Conservation (phyloP, 1,140 invertebrate genomes). For the Paraescarpia echinospica region DNA sequence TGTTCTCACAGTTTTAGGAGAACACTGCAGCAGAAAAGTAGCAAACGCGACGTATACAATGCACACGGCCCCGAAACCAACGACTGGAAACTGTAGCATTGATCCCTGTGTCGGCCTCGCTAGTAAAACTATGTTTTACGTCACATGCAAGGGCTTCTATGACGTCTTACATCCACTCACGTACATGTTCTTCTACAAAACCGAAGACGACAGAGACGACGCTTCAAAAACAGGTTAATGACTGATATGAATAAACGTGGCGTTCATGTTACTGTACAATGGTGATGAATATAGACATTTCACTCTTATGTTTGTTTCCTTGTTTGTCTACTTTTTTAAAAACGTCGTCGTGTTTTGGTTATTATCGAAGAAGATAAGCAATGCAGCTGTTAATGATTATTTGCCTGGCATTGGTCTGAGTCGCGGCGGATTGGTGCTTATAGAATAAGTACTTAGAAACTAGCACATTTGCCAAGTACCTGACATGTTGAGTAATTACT, state of each 20-base stretch:
- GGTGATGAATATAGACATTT: neutral
- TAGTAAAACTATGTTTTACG: neutral
- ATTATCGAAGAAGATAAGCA: too few relatives aligned
- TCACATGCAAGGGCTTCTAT: neutral
- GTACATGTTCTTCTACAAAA: neutral
- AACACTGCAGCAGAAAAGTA: neutral
- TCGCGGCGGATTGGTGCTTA: too few relatives aligned
- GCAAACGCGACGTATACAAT: neutral
- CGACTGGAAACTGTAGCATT: neutral
- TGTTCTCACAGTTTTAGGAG: neutral
- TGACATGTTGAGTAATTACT: too few relatives aligned
- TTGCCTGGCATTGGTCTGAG: too few relatives aligned
- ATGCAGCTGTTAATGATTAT: too few relatives aligned
- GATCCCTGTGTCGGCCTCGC: neutral
- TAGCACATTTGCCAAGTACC: too few relatives aligned
- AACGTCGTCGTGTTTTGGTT: too few relatives aligned
- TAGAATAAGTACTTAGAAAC: too few relatives aligned
- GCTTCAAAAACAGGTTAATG: neutral
- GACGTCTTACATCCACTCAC: neutral
- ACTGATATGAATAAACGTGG: neutral
- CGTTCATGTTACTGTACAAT: neutral
- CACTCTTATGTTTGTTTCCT: neutral
- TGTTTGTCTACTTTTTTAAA: neutral
- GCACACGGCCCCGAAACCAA: neutral
- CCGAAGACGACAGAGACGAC: neutral